Base-by-base conservation (phyloP, 2,888 invertebrate species). In the Agrotis segetum region DNA sequence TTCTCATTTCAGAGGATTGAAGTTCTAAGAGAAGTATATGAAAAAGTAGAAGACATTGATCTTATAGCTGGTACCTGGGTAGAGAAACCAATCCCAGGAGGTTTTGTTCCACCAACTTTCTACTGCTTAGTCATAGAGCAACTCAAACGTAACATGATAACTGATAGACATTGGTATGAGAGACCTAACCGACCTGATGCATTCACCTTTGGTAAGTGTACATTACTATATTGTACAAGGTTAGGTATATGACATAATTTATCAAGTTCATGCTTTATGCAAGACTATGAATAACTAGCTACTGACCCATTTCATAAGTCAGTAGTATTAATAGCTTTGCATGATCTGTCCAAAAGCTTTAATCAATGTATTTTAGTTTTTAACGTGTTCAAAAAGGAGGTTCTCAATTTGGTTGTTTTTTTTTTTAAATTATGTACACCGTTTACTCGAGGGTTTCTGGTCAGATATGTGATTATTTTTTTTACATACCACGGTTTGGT, bases 1-100 rank as follows among this genome's bases (percentile, higher is more conserved):
- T 47, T 40, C 14, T 46, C 0, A 47, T 86, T 87, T n/a, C 87
- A 94, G 94, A 88, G 90, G 80, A 83, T 93, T 16, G 92, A 92
- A 74, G 70, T 88, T 0, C 83, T 94, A 3, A 88, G 82, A 75
- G 84, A 84, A 0, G 67, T 86, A 0, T 94, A 94, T 69, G 85
- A 89, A 7, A 97, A 97, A 90, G 98, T 98, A 6, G 97, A 97
- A 77, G 99, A 99, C 91, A 98, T 99, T 65, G 99, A 99, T 93
- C 96, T 99, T n/a, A 98, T 98, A 97, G 98, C 98, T 50, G 99
- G 98, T 46, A 98, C 98, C 52, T 98, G 99, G 76, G 97, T 98
- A 0, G 99, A 99, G 90, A 97, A 97, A 75, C 97, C 98, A 0
- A 95, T 98, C 62, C 97, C 97, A 2, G 98, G 98, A 53, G 98